Evolutionary conservation across 2,113 vertebrate genomes (phyloP).

Genomic region (Macroglossus sobrinus): DNA sequence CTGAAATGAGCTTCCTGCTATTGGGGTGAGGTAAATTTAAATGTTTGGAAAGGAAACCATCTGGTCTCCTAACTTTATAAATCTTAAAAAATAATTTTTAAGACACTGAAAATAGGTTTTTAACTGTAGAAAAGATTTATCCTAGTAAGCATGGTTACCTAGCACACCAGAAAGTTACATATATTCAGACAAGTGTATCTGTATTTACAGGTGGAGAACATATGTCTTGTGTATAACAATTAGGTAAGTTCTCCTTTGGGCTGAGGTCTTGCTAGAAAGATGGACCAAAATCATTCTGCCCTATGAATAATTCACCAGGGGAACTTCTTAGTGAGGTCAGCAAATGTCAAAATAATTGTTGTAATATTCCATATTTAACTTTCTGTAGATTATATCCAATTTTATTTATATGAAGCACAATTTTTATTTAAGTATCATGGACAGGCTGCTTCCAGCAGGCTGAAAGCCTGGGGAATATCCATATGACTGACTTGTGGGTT

Average conservation of each 20-base stretch:
- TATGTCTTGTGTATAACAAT: neutral
- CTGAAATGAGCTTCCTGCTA: conserved; percentile 49
- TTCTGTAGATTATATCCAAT: neutral
- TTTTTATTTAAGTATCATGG: neutral
- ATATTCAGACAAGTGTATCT: neutral
- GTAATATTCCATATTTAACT: neutral
- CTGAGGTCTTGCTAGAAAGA: neutral
- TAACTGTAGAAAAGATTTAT: neutral
- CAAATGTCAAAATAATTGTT: neutral
- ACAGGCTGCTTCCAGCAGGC: neutral
- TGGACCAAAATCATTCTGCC: neutral
- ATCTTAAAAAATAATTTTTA: conserved; percentile 34
- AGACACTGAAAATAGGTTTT: neutral
- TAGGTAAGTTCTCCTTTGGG: neutral
- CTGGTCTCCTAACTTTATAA: neutral
- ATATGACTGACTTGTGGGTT: neutral
- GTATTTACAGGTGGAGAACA: neutral
- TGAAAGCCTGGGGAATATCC: neutral
- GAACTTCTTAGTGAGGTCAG: neutral
- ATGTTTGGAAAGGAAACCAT: conserved; percentile 58
- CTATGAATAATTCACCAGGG: neutral
- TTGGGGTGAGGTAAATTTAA: conserved; percentile 25
- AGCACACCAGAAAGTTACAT: neutral
- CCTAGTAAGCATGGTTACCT: neutral
- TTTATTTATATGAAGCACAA: neutral